Evolutionary conservation across 1,140 invertebrate genomes (phyloP).

Genomic region (Oncopodura yosiiana): DNA sequence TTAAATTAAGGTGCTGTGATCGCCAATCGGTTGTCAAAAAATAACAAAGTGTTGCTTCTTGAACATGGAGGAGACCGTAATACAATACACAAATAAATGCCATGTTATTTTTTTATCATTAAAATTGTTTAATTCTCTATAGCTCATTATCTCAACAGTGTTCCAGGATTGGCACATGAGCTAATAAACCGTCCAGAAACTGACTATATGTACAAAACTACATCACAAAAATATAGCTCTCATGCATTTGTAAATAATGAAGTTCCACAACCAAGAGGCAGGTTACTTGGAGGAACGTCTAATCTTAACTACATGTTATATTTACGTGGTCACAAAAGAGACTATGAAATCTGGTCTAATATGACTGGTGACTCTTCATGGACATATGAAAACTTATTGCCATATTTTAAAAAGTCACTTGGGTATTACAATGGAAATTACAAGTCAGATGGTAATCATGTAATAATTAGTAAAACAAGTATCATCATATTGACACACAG

Average conservation of each 20-base stretch:
- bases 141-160: too few species aligned
- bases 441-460: conserved; percentile 8
- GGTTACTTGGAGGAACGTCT: conserved; percentile 77
- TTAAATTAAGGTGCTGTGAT: background rate
- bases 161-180: too few species aligned
- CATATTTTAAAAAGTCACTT: conserved; percentile 25
- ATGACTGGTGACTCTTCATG: conserved; percentile 17
- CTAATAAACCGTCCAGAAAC: too few species aligned
- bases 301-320: conserved; percentile 75
- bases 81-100: too few species aligned
- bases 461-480: background rate
- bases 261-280: conserved; percentile 64
- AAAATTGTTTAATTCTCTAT: too few species aligned
- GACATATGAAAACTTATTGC: conserved; percentile 27
- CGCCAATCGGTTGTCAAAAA: background rate
- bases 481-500: background rate
- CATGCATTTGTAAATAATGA: too few species aligned
- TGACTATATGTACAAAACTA: too few species aligned
- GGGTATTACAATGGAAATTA: conserved; percentile 18
- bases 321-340: conserved; percentile 37
- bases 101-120: too few species aligned
- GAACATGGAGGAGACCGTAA: conserved; percentile 3
- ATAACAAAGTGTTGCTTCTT: background rate
- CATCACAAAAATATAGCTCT: too few species aligned
- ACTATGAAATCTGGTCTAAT: conserved; percentile 27